A percentile compares a stretch with the other conserved stretches of the same genome.
Evolutionary conservation across 2,888 invertebrate genomes (phyloP).

Genomic region (Elysia crispata): DNA sequence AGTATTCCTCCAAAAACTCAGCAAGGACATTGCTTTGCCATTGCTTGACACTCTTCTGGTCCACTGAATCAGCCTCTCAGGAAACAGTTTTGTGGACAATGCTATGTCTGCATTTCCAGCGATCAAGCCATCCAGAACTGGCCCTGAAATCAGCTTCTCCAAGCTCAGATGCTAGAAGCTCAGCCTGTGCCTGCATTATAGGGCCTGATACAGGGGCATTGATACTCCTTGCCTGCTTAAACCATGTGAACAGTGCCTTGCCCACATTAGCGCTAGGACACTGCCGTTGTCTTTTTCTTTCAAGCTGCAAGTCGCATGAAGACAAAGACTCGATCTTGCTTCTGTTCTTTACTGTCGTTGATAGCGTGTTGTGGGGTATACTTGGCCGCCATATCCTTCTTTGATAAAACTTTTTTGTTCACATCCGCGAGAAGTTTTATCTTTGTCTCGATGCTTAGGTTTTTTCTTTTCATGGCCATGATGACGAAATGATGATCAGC

Average conservation of each 20-base stretch:
- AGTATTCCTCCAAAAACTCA: conserved; percentile 12
- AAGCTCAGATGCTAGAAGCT: background rate
- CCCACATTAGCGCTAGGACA: background rate
- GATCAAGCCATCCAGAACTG: background rate
- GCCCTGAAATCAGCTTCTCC: background rate
- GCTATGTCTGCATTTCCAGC: background rate
- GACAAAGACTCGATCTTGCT: too few species aligned
- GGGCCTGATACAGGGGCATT: background rate
- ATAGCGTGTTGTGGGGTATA: background rate
- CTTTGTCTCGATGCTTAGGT: too few species aligned
- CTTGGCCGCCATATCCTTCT: too few species aligned
- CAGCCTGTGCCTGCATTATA: background rate
- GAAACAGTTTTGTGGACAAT: background rate
- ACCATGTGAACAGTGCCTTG: conserved; percentile 25
- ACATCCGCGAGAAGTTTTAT: too few species aligned
- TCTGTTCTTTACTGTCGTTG: conserved; percentile 11
- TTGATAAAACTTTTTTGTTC: too few species aligned
- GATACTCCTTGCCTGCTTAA: background rate
- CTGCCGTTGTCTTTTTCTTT: background rate
- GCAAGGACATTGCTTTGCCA: background rate
- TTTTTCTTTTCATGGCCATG: too few species aligned
- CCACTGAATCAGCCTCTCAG: background rate
- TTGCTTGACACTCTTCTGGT: background rate
- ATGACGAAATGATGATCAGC: too few species aligned
- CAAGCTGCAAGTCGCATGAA: background rate